phyloP scores from a whole-genome alignment of 1,140 invertebrate genomes.

The Caenorhabditis tropicalis region DNA sequence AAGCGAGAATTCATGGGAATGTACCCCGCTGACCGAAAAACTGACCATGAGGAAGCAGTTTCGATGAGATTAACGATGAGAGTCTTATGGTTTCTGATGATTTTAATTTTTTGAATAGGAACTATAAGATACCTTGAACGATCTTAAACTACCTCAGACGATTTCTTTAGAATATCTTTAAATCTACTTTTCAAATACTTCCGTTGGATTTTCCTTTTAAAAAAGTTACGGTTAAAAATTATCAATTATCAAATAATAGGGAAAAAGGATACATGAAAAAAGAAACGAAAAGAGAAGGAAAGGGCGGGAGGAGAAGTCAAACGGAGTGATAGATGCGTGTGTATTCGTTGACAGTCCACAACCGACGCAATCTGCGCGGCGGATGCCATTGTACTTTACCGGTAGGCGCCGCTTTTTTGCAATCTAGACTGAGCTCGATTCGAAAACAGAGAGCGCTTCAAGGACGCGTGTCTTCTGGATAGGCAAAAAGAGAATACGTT shows the following conservation, averaged over 20 bases:
- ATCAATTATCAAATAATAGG: too few relatives aligned
- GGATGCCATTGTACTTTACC: conserved; percentile 40
- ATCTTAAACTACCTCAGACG: too few relatives aligned
- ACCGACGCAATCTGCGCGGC: conserved; percentile 20
- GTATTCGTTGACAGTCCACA: conserved; percentile 36
- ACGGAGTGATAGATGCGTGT: conserved; percentile 37
- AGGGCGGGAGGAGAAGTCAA: neutral
- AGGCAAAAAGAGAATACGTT: conserved; percentile 12
- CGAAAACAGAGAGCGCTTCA: neutral
- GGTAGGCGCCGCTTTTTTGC: neutral
- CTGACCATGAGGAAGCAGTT: conserved; percentile 34
- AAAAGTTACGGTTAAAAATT: too few relatives aligned
- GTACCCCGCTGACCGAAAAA: conserved; percentile 22
- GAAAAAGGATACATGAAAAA: conserved; percentile 26
- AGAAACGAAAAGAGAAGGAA: neutral
- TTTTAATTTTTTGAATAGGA: neutral
- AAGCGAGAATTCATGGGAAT: conserved; percentile 42
- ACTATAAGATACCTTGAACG: too few relatives aligned
- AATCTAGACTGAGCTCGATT: conserved; percentile 10
- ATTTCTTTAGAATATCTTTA: too few relatives aligned
- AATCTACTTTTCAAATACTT: too few relatives aligned
- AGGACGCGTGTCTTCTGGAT: conserved; percentile 23
- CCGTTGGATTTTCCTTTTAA: too few relatives aligned
- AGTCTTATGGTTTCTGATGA: neutral
- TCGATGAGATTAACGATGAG: conserved; percentile 25